Conservation (phyloP, 2,797 vertebrate genomes). For the Coccyzus lansbergi region DNA sequence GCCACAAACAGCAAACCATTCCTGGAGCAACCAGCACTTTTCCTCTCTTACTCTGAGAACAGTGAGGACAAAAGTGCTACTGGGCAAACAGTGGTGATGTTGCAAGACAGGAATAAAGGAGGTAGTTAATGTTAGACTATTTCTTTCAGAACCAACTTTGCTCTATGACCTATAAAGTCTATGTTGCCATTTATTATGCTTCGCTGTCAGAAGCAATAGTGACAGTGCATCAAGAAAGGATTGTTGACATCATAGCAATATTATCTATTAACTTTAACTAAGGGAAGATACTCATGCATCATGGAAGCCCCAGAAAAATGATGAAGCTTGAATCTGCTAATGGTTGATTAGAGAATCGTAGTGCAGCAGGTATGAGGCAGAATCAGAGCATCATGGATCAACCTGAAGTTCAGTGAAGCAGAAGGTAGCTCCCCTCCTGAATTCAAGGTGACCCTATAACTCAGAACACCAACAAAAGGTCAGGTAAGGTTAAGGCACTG, state of each 20-base stretch:
- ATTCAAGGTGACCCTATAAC: neutral
- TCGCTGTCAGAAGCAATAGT: neutral
- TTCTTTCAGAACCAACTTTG: neutral
- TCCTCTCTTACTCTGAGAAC: neutral
- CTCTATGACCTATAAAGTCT: neutral
- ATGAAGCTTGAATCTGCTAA: neutral
- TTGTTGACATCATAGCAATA: neutral
- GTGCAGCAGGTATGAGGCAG: neutral
- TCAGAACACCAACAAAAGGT: neutral
- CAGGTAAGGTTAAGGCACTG: neutral
- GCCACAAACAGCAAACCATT: neutral
- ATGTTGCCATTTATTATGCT: neutral
- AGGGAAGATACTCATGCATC: neutral
- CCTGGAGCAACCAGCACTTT: neutral
- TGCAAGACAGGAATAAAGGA: neutral
- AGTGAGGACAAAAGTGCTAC: neutral
- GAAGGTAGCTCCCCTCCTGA: neutral
- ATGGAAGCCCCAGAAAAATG: neutral
- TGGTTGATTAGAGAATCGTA: neutral
- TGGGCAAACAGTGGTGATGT: neutral
- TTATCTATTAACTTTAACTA: neutral
- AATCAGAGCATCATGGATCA: neutral
- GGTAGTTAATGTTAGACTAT: rapidly evolving
- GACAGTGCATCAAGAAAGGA: neutral
- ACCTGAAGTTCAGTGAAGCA: neutral